Conservation (phyloP, 2,888 invertebrate species). For the Chaetogeoica ovagalla region DNA sequence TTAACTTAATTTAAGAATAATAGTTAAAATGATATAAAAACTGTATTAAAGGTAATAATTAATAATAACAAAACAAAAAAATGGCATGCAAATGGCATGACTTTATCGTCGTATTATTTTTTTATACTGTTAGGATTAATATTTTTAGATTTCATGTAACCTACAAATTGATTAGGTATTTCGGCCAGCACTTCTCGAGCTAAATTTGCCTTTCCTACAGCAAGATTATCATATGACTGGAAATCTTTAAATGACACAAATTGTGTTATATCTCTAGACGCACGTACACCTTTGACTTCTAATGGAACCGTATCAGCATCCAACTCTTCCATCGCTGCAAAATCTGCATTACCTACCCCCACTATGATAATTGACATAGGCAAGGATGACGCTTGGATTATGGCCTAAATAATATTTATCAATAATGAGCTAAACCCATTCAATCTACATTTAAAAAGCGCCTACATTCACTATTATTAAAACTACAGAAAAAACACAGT, state of each 20-base stretch:
- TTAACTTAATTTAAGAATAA: background rate
- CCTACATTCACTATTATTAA: conserved; percentile 3
- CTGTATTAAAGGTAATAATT: background rate
- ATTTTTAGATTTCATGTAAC: conserved; percentile 61
- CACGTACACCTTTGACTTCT: conserved; percentile 60
- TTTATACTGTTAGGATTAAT: conserved; percentile 55
- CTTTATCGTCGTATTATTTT: conserved; percentile 5
- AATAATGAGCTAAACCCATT: conserved; percentile 41
- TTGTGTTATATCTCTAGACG: conserved; percentile 66
- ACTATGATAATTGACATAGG: conserved; percentile 68
- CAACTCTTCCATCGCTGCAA: conserved; percentile 67
- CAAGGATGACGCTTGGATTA: conserved; percentile 62
- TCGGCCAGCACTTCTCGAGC: conserved; percentile 67
- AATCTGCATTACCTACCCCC: conserved; percentile 67
- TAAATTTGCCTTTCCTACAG: conserved; percentile 58
- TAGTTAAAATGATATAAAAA: background rate
- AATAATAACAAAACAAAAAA: background rate
- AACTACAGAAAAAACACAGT: background rate
- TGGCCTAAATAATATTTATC: conserved; percentile 59
- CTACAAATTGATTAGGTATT: conserved; percentile 63
- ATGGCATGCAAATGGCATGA: background rate
- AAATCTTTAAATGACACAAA: conserved; percentile 61
- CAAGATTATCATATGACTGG: conserved; percentile 56
- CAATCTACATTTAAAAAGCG: background rate
- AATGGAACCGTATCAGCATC: conserved; percentile 63